These are phyloP conservation scores for Ophonus ardosiacus DNA, from an alignment of 2,888 invertebrate species.

Conservation along the genomic window DNA sequence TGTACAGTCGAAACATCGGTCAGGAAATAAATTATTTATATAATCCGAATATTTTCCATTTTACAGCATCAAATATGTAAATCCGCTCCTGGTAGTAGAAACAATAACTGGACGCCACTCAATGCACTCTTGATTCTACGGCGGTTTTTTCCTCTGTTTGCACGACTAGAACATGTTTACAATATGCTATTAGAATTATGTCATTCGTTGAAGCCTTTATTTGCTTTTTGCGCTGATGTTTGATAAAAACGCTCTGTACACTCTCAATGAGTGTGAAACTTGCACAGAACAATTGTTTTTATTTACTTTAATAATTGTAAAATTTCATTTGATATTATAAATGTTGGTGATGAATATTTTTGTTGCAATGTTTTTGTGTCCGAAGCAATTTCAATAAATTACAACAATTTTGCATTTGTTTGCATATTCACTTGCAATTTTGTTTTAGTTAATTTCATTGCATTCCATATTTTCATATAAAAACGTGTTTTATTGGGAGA, in stretches of 20 bases:
- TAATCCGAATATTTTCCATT: too few species aligned
- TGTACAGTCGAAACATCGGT: too few species aligned
- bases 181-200: slow-evolving; percentile 30
- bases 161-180: slow-evolving; percentile 1
- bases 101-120: slow-evolving; percentile 45
- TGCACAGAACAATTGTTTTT: not conserved
- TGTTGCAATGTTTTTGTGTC: not conserved
- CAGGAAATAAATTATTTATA: too few species aligned
- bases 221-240: slow-evolving; percentile 3
- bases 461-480: not conserved
- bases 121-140: slow-evolving; percentile 35
- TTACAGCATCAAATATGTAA: too few species aligned
- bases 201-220: not conserved
- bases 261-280: not conserved
- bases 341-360: not conserved
- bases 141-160: not conserved
- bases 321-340: not conserved
- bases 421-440: not conserved
- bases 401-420: not conserved
- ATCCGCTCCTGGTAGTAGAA: slow-evolving; percentile 14
- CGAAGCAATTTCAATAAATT: not conserved
- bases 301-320: not conserved
- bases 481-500: too few species aligned
- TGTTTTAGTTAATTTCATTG: not conserved
- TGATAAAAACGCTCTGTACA: not conserved